These are phyloP conservation scores for Ochotona curzoniae DNA, from an alignment of 2,113 vertebrate genomes.

Conservation along the genomic window DNA sequence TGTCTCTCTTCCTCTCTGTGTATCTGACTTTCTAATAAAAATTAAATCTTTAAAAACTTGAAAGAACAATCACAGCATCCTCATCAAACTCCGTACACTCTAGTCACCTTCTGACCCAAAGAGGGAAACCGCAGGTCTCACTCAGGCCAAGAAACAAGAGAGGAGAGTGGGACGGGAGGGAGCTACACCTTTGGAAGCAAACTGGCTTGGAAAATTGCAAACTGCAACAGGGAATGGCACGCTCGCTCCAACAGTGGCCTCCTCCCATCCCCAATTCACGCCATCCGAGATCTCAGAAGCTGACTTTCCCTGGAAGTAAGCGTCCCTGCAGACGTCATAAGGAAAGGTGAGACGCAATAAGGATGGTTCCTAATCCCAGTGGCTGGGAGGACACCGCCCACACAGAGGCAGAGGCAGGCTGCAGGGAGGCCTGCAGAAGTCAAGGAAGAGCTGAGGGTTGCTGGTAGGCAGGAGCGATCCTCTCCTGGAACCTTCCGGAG, in stretches of 20 bases:
- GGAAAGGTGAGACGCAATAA: neutral
- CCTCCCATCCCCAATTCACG: neutral
- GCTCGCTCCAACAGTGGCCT: neutral
- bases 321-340: neutral
- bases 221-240: neutral
- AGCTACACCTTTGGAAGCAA: neutral
- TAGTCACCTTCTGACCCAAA: neutral
- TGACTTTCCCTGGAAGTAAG: neutral
- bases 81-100: fast-evolving
- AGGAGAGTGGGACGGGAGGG: too few species aligned
- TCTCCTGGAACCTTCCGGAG: too few species aligned
- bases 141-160: neutral
- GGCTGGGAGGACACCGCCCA: neutral
- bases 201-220: neutral
- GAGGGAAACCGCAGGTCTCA: neutral
- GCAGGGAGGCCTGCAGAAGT: fast-evolving
- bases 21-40: too few species aligned
- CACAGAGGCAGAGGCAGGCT: fast-evolving
- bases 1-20: too few species aligned
- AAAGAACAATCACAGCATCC: neutral
- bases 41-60: too few species aligned
- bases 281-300: too few species aligned
- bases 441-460: neutral
- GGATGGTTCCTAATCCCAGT: neutral
- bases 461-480: neutral